These are phyloP conservation scores for Aythya baeri DNA, from an alignment of 2,113 vertebrate genomes.

Conservation along the genomic window DNA sequence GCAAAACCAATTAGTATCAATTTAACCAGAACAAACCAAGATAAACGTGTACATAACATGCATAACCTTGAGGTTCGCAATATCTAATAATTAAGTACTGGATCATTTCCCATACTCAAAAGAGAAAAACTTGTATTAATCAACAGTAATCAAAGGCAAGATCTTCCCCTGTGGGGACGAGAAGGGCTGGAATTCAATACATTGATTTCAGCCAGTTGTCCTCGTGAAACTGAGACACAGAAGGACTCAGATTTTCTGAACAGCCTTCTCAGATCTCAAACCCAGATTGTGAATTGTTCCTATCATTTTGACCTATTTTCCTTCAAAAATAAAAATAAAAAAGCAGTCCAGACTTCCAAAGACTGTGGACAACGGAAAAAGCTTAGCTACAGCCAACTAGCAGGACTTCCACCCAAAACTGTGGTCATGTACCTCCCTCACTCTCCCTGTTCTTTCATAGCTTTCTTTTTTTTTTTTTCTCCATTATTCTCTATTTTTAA, in stretches of 20 bases:
- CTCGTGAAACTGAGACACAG: neutral
- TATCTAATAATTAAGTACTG: slow-evolving; percentile 40
- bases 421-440: neutral
- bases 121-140: slow-evolving; percentile 5
- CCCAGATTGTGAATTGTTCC: neutral
- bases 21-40: slow-evolving; percentile 40
- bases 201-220: slow-evolving; percentile 6
- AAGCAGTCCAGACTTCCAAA: neutral
- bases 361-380: neutral
- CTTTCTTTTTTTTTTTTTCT: neutral
- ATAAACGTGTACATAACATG: neutral
- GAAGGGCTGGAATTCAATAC: neutral
- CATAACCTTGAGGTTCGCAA: slow-evolving; percentile 36
- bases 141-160: slow-evolving; percentile 34
- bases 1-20: slow-evolving; percentile 44
- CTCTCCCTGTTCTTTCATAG: neutral
- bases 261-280: neutral
- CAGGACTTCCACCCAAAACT: neutral
- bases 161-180: neutral
- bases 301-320: neutral
- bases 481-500: neutral
- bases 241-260: neutral
- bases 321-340: neutral
- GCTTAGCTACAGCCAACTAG: neutral
- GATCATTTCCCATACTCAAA: slow-evolving; percentile 21